A percentile compares a stretch with the other conserved stretches of the same genome.
Conservation (phyloP, 2,113 vertebrate species). For the Rhagologus leucostigma region DNA sequence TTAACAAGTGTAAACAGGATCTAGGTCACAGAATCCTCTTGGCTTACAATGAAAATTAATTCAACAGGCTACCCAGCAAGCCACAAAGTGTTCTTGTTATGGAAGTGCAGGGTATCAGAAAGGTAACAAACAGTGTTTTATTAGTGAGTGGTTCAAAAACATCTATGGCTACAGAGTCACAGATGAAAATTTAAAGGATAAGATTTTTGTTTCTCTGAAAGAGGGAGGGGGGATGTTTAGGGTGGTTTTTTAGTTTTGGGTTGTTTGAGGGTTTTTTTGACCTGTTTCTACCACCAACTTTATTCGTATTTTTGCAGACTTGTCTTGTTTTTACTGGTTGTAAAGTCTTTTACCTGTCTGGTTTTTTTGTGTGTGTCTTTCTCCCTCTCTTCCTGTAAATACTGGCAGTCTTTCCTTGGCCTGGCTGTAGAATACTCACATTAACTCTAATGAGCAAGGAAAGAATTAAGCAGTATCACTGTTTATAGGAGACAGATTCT, state of each 20-base stretch:
- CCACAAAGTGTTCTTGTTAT: background rate
- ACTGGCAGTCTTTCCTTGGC: background rate
- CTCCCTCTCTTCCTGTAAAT: conserved; percentile 16
- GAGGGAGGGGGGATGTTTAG: fast-evolving
- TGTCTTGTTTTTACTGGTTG: conserved; percentile 21
- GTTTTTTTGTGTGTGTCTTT: conserved; percentile 45
- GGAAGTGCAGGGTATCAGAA: background rate
- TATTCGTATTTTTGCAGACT: background rate
- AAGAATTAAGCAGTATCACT: background rate
- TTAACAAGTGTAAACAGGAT: background rate
- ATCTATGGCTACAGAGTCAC: background rate
- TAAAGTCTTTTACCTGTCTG: conserved; percentile 43
- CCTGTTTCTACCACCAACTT: background rate
- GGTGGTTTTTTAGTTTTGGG: fast-evolving
- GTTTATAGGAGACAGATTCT: background rate
- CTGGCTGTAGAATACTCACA: background rate
- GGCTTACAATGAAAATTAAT: background rate
- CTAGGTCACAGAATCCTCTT: background rate
- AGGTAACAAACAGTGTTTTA: background rate
- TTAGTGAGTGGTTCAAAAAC: background rate
- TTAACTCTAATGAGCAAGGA: background rate
- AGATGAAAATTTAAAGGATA: background rate
- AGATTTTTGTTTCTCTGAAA: background rate
- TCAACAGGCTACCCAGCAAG: background rate
- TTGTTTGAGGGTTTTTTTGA: background rate